Evolutionary conservation across 2,888 invertebrate species (phyloP).

Genomic region (Agriopis marginaria): DNA sequence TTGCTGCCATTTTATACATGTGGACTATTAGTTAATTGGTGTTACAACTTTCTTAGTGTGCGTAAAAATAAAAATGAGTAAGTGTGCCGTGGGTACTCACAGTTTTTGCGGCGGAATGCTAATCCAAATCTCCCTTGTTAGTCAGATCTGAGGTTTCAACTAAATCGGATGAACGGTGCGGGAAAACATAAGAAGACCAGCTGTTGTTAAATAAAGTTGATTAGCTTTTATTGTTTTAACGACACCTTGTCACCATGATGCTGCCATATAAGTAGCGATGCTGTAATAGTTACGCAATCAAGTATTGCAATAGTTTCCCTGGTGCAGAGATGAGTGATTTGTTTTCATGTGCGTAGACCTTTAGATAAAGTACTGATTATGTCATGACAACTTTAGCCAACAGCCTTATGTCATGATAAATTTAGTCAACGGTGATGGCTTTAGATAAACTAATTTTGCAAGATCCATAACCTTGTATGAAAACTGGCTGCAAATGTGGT

Average conservation of each 20-base stretch:
- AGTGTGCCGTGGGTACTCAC: no score
- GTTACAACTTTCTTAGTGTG: no score
- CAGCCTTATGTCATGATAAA: not conserved
- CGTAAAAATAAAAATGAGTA: no score
- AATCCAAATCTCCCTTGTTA: no score
- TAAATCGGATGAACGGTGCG: no score
- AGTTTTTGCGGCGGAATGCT: no score
- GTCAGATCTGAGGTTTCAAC: no score
- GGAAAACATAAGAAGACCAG: no score
- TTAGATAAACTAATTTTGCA: not conserved
- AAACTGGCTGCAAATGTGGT: not conserved
- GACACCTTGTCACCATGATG: not conserved
- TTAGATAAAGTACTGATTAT: not conserved
- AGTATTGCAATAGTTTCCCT: conserved; percentile 12
- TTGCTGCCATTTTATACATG: no score
- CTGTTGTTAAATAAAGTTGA: not conserved
- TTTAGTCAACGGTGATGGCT: not conserved
- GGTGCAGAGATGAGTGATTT: conserved; percentile 8
- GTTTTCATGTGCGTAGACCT: not conserved
- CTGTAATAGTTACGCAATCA: conserved; percentile 20
- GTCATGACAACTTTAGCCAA: not conserved
- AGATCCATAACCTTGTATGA: not conserved
- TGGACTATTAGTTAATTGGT: no score
- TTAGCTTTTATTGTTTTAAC: not conserved
- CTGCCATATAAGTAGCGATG: conserved; percentile 1